Percentiles rank a stretch among this genome's conserved stretches.
These are phyloP conservation scores for Pimephales promelas DNA, from an alignment of 2,113 vertebrate species.

Conservation along the genomic window DNA sequence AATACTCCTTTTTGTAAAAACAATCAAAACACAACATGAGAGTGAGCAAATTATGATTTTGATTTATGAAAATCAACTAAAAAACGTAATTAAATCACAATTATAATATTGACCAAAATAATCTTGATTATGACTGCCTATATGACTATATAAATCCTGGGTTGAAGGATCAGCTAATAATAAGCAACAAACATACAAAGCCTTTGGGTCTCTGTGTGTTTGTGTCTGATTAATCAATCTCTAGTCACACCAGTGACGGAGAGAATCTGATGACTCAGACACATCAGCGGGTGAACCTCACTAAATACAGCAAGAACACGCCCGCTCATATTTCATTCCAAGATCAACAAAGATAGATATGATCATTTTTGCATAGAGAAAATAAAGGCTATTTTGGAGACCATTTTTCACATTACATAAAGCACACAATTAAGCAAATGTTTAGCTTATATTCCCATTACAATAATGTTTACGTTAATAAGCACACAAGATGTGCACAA, in stretches of 20 bases:
- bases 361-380: not conserved
- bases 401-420: not conserved
- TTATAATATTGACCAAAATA: too few relatives aligned
- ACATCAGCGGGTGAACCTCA: slow-evolving; percentile 20
- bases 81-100: too few relatives aligned
- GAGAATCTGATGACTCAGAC: slow-evolving; percentile 44
- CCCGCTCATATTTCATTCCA: not conserved
- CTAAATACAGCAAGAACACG: not conserved
- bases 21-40: not conserved
- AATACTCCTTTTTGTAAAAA: not conserved
- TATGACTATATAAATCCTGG: not conserved
- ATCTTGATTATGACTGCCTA: too few relatives aligned
- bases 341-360: not conserved
- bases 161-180: slow-evolving; percentile 13
- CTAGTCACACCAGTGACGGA: slow-evolving; percentile 7
- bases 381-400: not conserved
- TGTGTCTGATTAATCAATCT: not conserved
- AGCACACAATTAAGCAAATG: too few relatives aligned
- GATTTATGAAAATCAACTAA: too few relatives aligned
- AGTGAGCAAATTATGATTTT: not conserved
- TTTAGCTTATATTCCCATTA: too few relatives aligned
- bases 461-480: too few relatives aligned
- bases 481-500: too few relatives aligned
- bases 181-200: not conserved
- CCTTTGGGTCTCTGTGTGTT: not conserved